Conservation (phyloP, 2,888 invertebrate genomes). For the Norana najaformis region DNA sequence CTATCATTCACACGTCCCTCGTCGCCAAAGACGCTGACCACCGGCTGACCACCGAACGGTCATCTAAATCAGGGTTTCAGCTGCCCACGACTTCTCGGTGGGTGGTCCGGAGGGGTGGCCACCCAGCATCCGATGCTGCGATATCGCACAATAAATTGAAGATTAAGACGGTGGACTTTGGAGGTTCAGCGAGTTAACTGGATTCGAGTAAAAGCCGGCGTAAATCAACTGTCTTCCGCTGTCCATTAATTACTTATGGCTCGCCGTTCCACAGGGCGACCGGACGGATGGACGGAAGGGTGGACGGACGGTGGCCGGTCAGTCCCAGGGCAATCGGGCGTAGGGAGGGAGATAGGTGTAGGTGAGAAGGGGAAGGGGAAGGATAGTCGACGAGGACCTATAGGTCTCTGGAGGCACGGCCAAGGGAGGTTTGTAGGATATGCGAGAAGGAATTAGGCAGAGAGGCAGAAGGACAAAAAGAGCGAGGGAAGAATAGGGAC, state of each 20-base stretch:
- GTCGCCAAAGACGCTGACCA: not conserved
- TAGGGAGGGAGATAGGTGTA: not conserved
- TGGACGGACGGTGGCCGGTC: not conserved
- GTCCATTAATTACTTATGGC: constrained; percentile 21
- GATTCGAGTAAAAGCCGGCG: not conserved
- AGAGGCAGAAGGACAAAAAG: not conserved
- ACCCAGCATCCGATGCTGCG: not conserved
- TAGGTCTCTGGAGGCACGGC: not conserved
- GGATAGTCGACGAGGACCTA: constrained; percentile 1
- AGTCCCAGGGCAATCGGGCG: not conserved
- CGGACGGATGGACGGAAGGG: not conserved
- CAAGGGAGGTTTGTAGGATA: not conserved
- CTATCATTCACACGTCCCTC: not conserved
- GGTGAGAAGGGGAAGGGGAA: not conserved
- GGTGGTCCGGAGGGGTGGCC: not conserved
- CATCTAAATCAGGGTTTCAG: constrained; percentile 13
- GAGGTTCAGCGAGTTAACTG: not conserved
- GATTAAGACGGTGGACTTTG: constrained; percentile 17
- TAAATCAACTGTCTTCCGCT: not conserved
- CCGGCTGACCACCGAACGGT: not conserved
- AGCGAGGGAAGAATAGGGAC: not conserved
- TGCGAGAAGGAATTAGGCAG: not conserved
- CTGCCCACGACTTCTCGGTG: not conserved
- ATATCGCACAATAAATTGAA: constrained; percentile 25
- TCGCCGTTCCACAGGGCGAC: not conserved